A percentile compares a stretch with the other conserved stretches of the same genome.
Conservation (phyloP, 2,888 invertebrate genomes). For the Smittia sp. region DNA sequence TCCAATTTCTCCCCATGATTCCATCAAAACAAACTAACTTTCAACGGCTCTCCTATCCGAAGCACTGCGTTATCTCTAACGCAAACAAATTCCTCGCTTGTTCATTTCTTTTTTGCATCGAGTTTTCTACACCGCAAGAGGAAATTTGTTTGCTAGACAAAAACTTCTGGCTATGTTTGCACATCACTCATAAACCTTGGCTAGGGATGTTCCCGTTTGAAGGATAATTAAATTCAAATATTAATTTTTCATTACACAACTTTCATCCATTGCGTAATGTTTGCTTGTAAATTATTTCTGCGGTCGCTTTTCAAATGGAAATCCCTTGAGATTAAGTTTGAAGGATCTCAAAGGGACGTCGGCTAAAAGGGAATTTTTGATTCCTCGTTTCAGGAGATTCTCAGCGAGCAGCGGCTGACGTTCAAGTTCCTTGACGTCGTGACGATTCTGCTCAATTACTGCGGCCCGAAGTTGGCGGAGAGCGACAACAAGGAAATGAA, state of each 20-base stretch:
- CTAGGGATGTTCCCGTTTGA: background rate
- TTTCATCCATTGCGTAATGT: background rate
- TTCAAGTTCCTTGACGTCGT: slow-evolving; percentile 53
- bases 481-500: slow-evolving; percentile 50
- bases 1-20: too few relatives aligned
- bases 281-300: background rate
- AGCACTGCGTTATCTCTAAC: too few relatives aligned
- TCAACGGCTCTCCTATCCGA: too few relatives aligned
- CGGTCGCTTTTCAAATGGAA: background rate
- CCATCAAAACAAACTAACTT: too few relatives aligned
- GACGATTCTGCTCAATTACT: slow-evolving; percentile 50
- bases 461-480: slow-evolving; percentile 46
- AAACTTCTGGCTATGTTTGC: background rate
- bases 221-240: slow-evolving; percentile 40
- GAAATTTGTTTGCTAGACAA: background rate
- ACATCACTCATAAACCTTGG: background rate
- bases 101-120: background rate
- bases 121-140: too few relatives aligned
- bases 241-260: slow-evolving; percentile 36
- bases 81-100: too few relatives aligned
- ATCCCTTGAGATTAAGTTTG: slow-evolving; percentile 10
- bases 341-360: background rate
- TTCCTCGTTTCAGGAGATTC: slow-evolving; percentile 48
- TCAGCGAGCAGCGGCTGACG: slow-evolving; percentile 50
- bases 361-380: slow-evolving; percentile 20